Conservation (phyloP, 2,113 vertebrate species). For the Scalopus aquaticus region DNA sequence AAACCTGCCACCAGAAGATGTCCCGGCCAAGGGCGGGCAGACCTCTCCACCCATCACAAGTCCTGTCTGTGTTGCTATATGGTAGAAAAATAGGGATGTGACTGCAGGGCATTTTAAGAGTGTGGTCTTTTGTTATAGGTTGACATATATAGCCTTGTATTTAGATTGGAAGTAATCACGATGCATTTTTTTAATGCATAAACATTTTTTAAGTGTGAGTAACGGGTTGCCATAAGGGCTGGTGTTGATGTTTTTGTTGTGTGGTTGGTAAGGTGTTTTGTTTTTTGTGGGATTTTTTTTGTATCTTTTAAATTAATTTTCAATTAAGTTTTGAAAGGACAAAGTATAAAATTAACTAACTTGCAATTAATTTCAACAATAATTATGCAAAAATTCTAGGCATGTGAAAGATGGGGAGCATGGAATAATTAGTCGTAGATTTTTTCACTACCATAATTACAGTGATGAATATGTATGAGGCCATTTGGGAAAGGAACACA, state of each 20-base stretch:
- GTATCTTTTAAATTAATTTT: slow-evolving; percentile 82
- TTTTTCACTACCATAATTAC: slow-evolving; percentile 85
- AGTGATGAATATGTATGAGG: slow-evolving; percentile 89
- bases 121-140: background rate
- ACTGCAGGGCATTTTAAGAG: background rate
- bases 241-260: slow-evolving; percentile 11
- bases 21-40: background rate
- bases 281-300: background rate
- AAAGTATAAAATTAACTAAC: slow-evolving; percentile 87
- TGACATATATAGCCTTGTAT: background rate
- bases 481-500: slow-evolving; percentile 81
- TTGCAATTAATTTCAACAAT: slow-evolving; percentile 88
- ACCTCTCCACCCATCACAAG: background rate
- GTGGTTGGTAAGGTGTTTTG: background rate
- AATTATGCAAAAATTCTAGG: slow-evolving; percentile 86
- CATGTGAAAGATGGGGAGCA: slow-evolving; percentile 82
- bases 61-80: background rate
- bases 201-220: slow-evolving; percentile 39
- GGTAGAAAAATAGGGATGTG: background rate
- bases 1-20: background rate
- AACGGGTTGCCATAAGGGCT: slow-evolving; percentile 56
- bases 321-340: slow-evolving; percentile 84
- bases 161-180: slow-evolving; percentile 38
- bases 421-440: slow-evolving; percentile 84
- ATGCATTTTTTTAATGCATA: slow-evolving; percentile 43